These are phyloP conservation scores for Melanotaenia maccullochi DNA, from an alignment of 2,797 vertebrate species.

Conservation along the genomic window DNA sequence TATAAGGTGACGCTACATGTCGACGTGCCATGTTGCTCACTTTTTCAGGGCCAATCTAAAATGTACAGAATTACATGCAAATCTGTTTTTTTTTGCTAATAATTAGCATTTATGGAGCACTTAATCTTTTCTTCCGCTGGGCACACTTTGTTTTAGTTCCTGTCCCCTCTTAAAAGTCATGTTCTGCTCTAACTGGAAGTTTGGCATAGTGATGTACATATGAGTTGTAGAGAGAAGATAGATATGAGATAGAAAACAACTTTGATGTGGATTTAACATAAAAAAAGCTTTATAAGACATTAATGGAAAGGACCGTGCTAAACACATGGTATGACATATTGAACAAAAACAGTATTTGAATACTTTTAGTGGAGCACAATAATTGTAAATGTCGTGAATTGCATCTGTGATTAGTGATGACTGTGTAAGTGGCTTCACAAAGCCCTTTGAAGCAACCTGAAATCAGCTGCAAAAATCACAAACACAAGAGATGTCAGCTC, in stretches of 20 bases:
- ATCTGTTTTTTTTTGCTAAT: background rate
- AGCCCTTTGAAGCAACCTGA: background rate
- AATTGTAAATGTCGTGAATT: background rate
- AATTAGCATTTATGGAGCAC: background rate
- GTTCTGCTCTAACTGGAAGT: background rate
- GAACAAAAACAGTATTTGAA: background rate
- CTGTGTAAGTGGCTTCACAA: background rate
- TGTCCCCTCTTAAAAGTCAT: background rate
- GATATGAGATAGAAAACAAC: background rate
- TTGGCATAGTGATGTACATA: background rate
- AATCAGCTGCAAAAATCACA: conserved; percentile 8
- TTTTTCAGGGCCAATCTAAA: background rate
- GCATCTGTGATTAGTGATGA: background rate
- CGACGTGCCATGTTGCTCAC: background rate
- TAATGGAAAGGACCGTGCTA: background rate
- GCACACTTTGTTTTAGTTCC: background rate
- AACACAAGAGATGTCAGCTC: background rate
- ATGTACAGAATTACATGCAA: background rate
- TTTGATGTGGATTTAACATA: background rate
- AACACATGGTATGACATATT: background rate
- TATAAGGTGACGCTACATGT: background rate
- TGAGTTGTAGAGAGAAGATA: too few species aligned
- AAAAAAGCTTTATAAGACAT: background rate
- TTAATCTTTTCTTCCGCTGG: background rate
- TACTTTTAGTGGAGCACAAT: background rate